A percentile compares a stretch with the other conserved stretches of the same genome.
Conservation (phyloP, 2,888 invertebrate genomes). For the Elegia similella region DNA sequence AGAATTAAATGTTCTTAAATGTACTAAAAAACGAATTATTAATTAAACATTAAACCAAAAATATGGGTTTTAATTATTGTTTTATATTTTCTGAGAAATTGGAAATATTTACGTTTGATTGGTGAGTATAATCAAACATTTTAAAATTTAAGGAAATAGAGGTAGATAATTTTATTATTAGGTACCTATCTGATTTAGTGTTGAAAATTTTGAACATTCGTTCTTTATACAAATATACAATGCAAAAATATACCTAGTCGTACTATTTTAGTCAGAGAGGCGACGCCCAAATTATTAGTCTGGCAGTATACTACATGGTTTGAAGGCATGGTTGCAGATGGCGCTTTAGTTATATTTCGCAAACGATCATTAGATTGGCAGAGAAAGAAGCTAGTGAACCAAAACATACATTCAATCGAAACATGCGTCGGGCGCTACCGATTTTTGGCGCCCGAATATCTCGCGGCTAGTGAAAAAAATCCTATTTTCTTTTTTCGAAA, state of each 20-base stretch:
- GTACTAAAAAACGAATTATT: not conserved
- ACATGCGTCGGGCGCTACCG: conserved; percentile 57
- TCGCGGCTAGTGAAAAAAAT: conserved; percentile 43
- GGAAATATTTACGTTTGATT: too few species aligned
- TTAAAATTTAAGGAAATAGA: too few species aligned
- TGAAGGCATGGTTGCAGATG: conserved; percentile 34
- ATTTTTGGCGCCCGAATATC: conserved; percentile 64
- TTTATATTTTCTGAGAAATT: not conserved
- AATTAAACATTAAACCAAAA: not conserved
- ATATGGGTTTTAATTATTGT: not conserved
- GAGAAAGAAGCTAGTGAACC: conserved; percentile 38
- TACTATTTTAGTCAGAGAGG: not conserved
- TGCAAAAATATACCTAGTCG: too few species aligned
- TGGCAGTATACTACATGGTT: not conserved
- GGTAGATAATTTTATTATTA: too few species aligned
- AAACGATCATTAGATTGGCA: conserved; percentile 58
- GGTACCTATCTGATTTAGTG: too few species aligned
- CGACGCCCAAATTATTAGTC: not conserved
- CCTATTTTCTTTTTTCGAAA: conserved; percentile 30
- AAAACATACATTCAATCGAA: conserved; percentile 75
- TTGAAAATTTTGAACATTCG: too few species aligned
- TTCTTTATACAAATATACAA: too few species aligned
- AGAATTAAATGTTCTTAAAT: not conserved
- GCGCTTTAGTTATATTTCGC: conserved; percentile 33
- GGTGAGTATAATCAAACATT: too few species aligned